phyloP scores from a whole-genome alignment of 2,888 invertebrate species.

The Dicyrtoma fusca region DNA sequence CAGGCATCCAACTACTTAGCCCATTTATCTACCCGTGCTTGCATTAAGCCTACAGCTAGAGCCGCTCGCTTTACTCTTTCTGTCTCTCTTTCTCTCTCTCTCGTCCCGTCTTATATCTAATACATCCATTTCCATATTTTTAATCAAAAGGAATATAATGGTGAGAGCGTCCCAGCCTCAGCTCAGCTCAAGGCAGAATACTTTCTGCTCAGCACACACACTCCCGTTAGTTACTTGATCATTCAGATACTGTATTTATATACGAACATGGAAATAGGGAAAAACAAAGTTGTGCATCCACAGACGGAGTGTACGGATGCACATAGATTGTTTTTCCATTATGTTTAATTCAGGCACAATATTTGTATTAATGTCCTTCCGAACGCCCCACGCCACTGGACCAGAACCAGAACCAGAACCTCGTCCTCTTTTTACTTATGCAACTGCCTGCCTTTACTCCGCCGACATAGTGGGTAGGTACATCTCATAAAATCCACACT shows the following conservation, averaged over 20 bases:
- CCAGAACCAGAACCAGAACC: no score
- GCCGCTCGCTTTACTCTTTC: not conserved
- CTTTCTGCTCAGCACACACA: not conserved
- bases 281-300: no score
- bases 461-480: no score
- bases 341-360: conserved; percentile 12
- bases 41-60: not conserved
- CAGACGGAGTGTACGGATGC: not conserved
- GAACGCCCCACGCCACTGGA: no score
- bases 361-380: conserved; percentile 21
- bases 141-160: conserved; percentile 7
- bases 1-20: conserved; percentile 25
- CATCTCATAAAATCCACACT: no score
- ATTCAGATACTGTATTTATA: no score
- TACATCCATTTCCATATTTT: conserved; percentile 12
- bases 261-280: no score
- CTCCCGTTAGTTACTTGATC: not conserved
- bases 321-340: conserved; percentile 17
- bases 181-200: no score
- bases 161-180: not conserved
- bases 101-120: not conserved
- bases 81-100: conserved; percentile 1
- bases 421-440: no score
- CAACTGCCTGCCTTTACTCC: no score
- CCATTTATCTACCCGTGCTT: not conserved